Evolutionary conservation across 2,888 invertebrate genomes (phyloP).

Genomic region (Apodemia hepburni): DNA sequence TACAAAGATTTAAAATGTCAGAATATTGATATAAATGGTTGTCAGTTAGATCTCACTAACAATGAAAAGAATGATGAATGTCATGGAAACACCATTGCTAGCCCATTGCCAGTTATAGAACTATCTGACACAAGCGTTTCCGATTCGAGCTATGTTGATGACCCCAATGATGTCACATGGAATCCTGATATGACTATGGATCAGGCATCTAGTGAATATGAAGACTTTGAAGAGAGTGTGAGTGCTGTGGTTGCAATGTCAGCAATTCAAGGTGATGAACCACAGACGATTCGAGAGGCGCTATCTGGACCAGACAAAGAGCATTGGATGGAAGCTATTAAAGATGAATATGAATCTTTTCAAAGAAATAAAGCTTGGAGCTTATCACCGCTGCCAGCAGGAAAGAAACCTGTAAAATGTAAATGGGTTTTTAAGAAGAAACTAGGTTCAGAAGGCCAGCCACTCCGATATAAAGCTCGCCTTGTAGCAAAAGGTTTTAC

Average conservation of each 20-base stretch:
- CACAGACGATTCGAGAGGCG: too few species aligned
- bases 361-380: too few species aligned
- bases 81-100: background rate
- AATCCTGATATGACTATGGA: too few species aligned
- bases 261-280: too few species aligned
- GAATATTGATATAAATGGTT: slow-evolving; percentile 14
- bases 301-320: too few species aligned
- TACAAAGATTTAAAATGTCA: slow-evolving; percentile 12
- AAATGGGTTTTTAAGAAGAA: slow-evolving; percentile 17
- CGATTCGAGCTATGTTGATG: background rate
- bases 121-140: background rate
- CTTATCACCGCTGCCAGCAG: background rate
- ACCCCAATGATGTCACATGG: too few species aligned
- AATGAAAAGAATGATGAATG: background rate
- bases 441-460: background rate
- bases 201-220: too few species aligned
- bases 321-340: too few species aligned
- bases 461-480: slow-evolving; percentile 21
- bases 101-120: background rate
- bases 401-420: background rate
- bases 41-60: slow-evolving; percentile 7
- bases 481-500: slow-evolving; percentile 31
- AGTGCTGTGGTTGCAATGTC: too few species aligned
- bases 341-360: too few species aligned
- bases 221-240: too few species aligned